A percentile compares a stretch with the other conserved stretches of the same genome.
Conservation (phyloP, 2,888 invertebrate genomes). For the Aquatica leii region DNA sequence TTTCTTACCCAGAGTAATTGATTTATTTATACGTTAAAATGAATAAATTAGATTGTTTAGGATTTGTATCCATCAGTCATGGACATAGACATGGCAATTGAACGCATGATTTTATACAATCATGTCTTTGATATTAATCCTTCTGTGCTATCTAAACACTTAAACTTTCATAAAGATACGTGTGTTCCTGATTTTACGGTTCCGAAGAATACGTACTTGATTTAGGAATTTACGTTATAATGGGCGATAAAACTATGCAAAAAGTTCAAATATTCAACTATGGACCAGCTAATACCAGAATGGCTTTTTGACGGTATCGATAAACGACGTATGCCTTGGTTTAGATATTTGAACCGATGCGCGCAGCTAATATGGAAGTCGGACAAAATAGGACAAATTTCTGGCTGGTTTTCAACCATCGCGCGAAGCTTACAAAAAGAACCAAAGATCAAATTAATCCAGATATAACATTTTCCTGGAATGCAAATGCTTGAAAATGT, state of each 20-base stretch:
- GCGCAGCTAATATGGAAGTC: conserved; percentile 59
- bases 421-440: conserved; percentile 57
- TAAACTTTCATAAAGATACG: conserved; percentile 44
- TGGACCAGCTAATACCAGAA: conserved; percentile 62
- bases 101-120: conserved; percentile 63
- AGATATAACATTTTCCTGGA: conserved; percentile 61
- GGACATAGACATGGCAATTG: conserved; percentile 70
- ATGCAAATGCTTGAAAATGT: too few relatives aligned
- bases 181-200: conserved; percentile 64
- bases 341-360: conserved; percentile 52
- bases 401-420: conserved; percentile 66
- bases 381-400: conserved; percentile 63
- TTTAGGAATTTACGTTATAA: conserved; percentile 66
- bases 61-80: conserved; percentile 64
- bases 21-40: not conserved
- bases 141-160: conserved; percentile 56
- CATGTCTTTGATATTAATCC: conserved; percentile 61
- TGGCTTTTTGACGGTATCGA: conserved; percentile 57
- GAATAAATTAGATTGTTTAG: conserved; percentile 47
- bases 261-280: conserved; percentile 65
- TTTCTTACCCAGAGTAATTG: conserved; percentile 48
- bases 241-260: conserved; percentile 61
- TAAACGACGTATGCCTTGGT: conserved; percentile 48
- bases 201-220: conserved; percentile 66
- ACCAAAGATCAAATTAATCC: conserved; percentile 59